Percentiles rank a stretch among this genome's conserved stretches.
phyloP scores from a whole-genome alignment of 2,888 invertebrate species.

The Trissonchulus sp. region DNA sequence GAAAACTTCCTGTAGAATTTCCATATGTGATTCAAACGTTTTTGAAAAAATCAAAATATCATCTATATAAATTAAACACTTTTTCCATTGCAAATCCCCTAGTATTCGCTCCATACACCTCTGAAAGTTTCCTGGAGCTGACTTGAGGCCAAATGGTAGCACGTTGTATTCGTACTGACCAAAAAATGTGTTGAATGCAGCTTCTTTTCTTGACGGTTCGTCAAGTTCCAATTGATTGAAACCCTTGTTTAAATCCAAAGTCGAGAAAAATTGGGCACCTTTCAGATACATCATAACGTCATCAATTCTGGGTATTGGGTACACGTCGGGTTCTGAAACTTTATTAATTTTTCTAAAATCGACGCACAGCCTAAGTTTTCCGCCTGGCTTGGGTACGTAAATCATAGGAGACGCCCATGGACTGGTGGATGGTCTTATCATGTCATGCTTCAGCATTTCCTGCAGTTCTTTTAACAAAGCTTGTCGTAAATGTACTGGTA shows the following conservation, averaged over 20 bases:
- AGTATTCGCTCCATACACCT: conserved; percentile 23
- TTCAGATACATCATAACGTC: conserved; percentile 28
- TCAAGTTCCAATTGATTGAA: conserved; percentile 29
- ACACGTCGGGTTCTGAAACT: conserved; percentile 32
- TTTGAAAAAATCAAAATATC: conserved; percentile 21
- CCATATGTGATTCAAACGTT: background rate
- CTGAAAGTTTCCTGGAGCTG: conserved; percentile 36
- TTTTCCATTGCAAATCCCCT: conserved; percentile 12
- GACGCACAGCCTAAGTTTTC: conserved; percentile 37
- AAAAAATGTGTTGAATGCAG: conserved; percentile 1
- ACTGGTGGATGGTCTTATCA: conserved; percentile 2
- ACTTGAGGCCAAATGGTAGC: conserved; percentile 36
- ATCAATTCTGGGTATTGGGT: conserved; percentile 33
- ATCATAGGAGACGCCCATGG: conserved; percentile 16
- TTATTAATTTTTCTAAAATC: conserved; percentile 39
- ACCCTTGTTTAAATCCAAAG: conserved; percentile 29
- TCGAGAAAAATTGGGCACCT: conserved; percentile 14
- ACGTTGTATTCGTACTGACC: conserved; percentile 35
- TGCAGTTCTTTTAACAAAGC: background rate
- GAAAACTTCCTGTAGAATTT: conserved; percentile 15
- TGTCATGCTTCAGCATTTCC: background rate
- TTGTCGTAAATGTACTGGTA: background rate
- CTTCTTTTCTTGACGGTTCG: background rate
- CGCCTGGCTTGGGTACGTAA: conserved; percentile 43
- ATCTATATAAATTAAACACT: conserved; percentile 26